Conservation (phyloP, 2,113 vertebrate species). For the Eretmochelys imbricata region DNA sequence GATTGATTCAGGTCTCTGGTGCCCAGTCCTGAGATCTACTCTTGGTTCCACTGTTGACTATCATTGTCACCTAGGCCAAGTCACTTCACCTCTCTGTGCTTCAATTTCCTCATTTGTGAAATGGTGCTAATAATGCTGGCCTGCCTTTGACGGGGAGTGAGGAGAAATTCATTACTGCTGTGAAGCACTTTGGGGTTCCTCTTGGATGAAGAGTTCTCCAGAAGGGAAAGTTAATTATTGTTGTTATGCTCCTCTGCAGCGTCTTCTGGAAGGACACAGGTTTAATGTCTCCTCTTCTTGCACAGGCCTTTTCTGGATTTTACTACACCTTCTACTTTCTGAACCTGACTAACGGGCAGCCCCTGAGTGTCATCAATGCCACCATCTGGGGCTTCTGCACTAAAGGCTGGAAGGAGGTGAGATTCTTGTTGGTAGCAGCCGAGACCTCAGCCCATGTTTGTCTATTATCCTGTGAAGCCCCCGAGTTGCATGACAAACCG, state of each 20-base stretch:
- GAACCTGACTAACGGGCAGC: conserved; percentile 77
- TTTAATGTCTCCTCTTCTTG: neutral
- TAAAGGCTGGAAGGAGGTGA: conserved; percentile 78
- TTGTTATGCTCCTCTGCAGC: neutral
- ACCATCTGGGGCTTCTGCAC: conserved; percentile 78
- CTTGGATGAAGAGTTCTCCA: neutral
- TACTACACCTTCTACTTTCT: conserved; percentile 85
- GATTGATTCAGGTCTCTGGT: neutral
- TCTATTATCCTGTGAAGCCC: neutral
- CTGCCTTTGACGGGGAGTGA: neutral
- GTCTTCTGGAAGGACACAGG: neutral
- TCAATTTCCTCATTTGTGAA: neutral
- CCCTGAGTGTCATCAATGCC: conserved; percentile 51
- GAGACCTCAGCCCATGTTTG: neutral
- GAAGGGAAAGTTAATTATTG: neutral
- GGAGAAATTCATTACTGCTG: neutral
- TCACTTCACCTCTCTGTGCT: neutral
- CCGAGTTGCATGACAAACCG: neutral
- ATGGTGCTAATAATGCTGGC: neutral
- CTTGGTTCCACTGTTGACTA: neutral
- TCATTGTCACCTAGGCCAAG: neutral
- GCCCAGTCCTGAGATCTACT: neutral
- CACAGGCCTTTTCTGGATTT: conserved; percentile 84
- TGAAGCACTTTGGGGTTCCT: neutral
- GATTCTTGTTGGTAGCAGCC: neutral